Percentiles rank a stretch among this genome's conserved stretches.
Conservation (phyloP, 2,888 invertebrate genomes). For the Fragum sueziense region DNA sequence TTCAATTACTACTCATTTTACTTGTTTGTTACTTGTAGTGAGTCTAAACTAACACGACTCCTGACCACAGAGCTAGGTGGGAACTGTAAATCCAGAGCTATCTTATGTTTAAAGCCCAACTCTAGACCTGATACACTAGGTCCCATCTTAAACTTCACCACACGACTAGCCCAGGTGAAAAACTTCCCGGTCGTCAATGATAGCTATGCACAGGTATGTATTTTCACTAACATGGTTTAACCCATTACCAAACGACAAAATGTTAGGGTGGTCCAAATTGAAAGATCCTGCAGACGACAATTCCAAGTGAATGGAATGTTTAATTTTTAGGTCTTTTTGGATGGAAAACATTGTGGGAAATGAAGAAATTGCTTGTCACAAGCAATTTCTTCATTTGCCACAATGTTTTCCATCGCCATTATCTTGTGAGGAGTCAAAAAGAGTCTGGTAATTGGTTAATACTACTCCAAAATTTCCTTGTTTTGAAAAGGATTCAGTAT, state of each 20-base stretch:
- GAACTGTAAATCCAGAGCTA: conserved; percentile 78
- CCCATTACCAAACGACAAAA: too few relatives aligned
- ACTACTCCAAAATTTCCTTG: too few relatives aligned
- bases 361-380: not conserved
- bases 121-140: conserved; percentile 66
- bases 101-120: conserved; percentile 77
- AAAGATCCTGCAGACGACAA: too few relatives aligned
- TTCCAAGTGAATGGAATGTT: too few relatives aligned
- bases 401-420: not conserved
- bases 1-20: too few relatives aligned
- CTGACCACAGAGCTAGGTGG: conserved; percentile 79
- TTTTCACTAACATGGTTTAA: too few relatives aligned
- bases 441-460: too few relatives aligned
- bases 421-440: too few relatives aligned
- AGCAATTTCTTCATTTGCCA: conserved; percentile 8
- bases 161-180: conserved; percentile 75
- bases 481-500: too few relatives aligned
- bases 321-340: too few relatives aligned
- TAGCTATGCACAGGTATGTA: conserved; percentile 77
- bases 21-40: conserved; percentile 73
- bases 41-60: conserved; percentile 76
- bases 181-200: conserved; percentile 81
- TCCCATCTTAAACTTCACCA: conserved; percentile 71
- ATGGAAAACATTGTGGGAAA: conserved; percentile 7
- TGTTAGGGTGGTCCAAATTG: too few relatives aligned